A percentile compares a stretch with the other conserved stretches of the same genome.
Evolutionary conservation across 2,113 vertebrate genomes (phyloP).

Genomic region (Zeus faber): DNA sequence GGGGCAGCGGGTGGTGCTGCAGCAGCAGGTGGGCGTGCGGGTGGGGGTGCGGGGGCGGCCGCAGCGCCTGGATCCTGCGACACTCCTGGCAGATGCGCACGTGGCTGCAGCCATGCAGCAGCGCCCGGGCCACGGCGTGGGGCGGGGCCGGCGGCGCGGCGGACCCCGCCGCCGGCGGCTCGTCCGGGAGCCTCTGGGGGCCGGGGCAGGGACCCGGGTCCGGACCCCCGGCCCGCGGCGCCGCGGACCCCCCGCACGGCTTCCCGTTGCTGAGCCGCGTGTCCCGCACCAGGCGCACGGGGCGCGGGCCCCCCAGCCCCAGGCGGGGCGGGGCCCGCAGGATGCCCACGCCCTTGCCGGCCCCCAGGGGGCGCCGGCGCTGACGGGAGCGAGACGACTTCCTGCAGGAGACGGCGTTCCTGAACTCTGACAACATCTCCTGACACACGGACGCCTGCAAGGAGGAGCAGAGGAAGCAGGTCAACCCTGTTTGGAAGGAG

Average conservation of each 20-base stretch:
- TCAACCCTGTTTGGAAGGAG: no score
- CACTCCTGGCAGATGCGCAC: constrained; percentile 83
- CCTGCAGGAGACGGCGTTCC: constrained; percentile 86
- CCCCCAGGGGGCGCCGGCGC: constrained; percentile 66
- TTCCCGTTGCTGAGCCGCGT: constrained; percentile 88
- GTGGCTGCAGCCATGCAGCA: constrained; percentile 65
- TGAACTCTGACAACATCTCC: constrained; percentile 88
- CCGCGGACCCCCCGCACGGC: constrained; percentile 72
- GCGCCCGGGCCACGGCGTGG: constrained; percentile 38
- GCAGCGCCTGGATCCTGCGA: constrained; percentile 82
- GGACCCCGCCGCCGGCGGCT: constrained; percentile 62
- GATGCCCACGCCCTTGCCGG: constrained; percentile 47
- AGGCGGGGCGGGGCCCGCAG: constrained; percentile 64
- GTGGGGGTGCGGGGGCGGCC: constrained; percentile 51
- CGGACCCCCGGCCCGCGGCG: constrained; percentile 22
- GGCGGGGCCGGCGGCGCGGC: constrained; percentile 49
- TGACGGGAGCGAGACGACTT: constrained; percentile 83
- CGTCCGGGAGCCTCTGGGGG: constrained; percentile 84
- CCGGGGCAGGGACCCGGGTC: constrained; percentile 76
- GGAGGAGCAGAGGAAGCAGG: not conserved
- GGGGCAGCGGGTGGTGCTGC: constrained; percentile 6
- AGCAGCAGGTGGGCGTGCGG: constrained; percentile 41
- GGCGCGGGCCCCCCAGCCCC: constrained; percentile 56
- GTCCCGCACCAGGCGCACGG: constrained; percentile 81
- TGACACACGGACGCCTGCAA: constrained; percentile 86